phyloP scores from a whole-genome alignment of 1,140 invertebrate species.

The Zaprionus camerounensis region DNA sequence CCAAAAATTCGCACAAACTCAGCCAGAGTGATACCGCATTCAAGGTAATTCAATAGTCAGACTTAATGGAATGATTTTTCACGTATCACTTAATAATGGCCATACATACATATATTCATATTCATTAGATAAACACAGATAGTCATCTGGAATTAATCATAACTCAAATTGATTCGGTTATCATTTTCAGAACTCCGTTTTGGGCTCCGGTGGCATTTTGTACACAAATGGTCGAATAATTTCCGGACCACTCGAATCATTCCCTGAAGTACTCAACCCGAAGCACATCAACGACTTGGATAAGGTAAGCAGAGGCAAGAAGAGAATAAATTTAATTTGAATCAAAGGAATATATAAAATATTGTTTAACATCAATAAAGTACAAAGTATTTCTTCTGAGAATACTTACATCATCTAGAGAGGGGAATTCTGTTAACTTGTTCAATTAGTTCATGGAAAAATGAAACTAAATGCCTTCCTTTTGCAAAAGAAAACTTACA shows the following conservation, averaged over 20 bases:
- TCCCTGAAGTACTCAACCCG: slow-evolving; percentile 75
- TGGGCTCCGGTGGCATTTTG: slow-evolving; percentile 79
- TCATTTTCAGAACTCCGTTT: slow-evolving; percentile 72
- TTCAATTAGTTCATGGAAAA: not conserved
- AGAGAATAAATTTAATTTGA: not conserved
- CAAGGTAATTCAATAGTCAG: slow-evolving; percentile 54
- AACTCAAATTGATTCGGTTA: slow-evolving; percentile 2
- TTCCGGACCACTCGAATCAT: slow-evolving; percentile 79
- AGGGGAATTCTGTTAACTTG: not conserved
- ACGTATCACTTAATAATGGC: not conserved
- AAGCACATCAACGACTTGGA: slow-evolving; percentile 78
- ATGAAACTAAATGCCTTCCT: too few relatives aligned
- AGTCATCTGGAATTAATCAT: slow-evolving; percentile 11
- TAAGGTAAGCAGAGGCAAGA: slow-evolving; percentile 62
- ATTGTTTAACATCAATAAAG: too few relatives aligned
- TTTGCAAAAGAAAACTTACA: not conserved
- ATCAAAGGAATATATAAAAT: not conserved
- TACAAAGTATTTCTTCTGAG: not conserved
- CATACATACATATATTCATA: not conserved
- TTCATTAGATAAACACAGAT: not conserved
- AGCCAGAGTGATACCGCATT: slow-evolving; percentile 78
- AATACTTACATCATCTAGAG: not conserved
- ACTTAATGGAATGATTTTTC: not conserved
- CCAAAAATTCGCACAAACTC: slow-evolving; percentile 70
- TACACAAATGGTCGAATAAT: slow-evolving; percentile 83